These are phyloP conservation scores for Mergus octosetaceus DNA, from an alignment of 2,797 vertebrate genomes.

Conservation along the genomic window DNA sequence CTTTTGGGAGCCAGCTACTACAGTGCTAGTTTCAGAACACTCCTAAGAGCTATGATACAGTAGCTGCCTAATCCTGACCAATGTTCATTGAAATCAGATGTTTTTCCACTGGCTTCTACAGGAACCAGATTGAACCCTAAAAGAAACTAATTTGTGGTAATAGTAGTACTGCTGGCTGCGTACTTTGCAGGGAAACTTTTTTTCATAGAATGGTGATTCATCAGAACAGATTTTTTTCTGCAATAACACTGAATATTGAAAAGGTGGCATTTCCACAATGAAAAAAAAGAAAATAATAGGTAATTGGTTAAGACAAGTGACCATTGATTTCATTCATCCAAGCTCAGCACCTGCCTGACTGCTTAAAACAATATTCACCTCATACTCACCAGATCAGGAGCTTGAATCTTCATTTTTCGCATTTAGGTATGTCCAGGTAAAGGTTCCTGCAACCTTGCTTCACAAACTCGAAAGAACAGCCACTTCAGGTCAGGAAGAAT, in stretches of 20 bases:
- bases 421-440: background rate
- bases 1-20: background rate
- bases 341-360: background rate
- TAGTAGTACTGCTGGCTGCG: background rate
- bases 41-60: background rate
- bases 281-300: background rate
- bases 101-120: background rate
- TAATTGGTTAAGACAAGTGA: background rate
- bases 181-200: background rate
- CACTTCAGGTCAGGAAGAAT: background rate
- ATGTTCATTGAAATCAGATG: background rate
- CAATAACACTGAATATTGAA: background rate
- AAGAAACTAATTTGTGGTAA: background rate
- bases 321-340: background rate
- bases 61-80: background rate
- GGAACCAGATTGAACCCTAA: background rate
- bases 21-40: background rate
- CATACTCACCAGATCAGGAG: background rate
- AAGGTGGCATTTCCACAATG: background rate
- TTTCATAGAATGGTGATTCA: background rate
- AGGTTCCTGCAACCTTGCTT: background rate
- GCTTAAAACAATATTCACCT: background rate
- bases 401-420: background rate
- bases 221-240: background rate
- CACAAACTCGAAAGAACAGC: background rate